These are phyloP conservation scores for Drosophila neotestacea DNA, from an alignment of 2,888 invertebrate genomes.

Conservation along the genomic window DNA sequence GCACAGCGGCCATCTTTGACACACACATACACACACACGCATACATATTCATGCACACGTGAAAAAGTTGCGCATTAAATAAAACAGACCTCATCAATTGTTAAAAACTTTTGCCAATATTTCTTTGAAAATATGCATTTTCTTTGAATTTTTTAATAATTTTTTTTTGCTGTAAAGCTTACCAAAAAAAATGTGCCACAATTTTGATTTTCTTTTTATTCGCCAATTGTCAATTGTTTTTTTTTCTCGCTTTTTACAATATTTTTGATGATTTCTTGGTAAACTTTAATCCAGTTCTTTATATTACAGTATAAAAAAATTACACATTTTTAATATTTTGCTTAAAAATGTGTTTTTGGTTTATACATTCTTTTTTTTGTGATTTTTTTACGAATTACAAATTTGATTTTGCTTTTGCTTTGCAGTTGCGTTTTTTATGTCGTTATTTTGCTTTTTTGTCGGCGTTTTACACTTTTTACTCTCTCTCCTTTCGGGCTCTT, in stretches of 20 bases:
- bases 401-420: conserved; percentile 45
- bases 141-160: no score
- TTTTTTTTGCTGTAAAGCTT: conserved; percentile 60
- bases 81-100: conserved; percentile 2
- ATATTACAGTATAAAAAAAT: conserved; percentile 20
- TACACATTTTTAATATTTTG: conserved; percentile 24
- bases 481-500: conserved; percentile 26
- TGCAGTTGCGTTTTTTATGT: conserved; percentile 31
- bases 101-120: conserved; percentile 26
- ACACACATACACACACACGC: conserved; percentile 28
- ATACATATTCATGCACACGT: conserved; percentile 28
- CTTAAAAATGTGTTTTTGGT: conserved; percentile 39
- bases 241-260: conserved; percentile 2
- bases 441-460: conserved; percentile 51
- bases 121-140: background rate
- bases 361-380: conserved; percentile 18
- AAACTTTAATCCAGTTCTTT: conserved; percentile 56
- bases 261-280: conserved; percentile 56
- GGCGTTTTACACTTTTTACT: conserved; percentile 42
- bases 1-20: conserved; percentile 65
- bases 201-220: conserved; percentile 17
- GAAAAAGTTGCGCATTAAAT: conserved; percentile 36
- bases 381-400: conserved; percentile 28
- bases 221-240: conserved; percentile 33
- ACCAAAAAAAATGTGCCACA: conserved; percentile 66